These are phyloP conservation scores for Phengaris arion DNA, from an alignment of 2,888 invertebrate genomes.

Conservation along the genomic window DNA sequence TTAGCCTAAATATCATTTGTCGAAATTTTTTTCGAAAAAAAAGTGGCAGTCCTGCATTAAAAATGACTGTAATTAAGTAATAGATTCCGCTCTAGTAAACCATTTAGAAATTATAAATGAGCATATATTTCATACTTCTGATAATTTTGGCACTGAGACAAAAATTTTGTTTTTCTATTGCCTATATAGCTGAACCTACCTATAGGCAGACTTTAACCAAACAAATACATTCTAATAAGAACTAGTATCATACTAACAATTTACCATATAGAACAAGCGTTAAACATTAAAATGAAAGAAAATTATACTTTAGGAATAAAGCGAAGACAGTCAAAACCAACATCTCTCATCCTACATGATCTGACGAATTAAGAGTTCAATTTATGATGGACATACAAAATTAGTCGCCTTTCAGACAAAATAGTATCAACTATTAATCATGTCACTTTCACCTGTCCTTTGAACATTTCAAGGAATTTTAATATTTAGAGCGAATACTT, in stretches of 20 bases:
- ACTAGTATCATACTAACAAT: too few relatives aligned
- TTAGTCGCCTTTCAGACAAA: too few relatives aligned
- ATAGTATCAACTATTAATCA: neutral
- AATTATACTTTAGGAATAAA: too few relatives aligned
- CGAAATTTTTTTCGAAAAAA: neutral
- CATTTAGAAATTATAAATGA: neutral
- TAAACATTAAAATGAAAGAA: too few relatives aligned
- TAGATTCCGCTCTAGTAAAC: constrained; percentile 11
- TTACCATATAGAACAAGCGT: too few relatives aligned
- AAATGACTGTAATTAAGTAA: constrained; percentile 13
- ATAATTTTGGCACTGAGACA: constrained; percentile 1
- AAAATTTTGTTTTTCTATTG: neutral
- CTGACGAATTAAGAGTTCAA: constrained; percentile 1
- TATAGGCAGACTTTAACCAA: too few relatives aligned
- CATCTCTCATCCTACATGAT: too few relatives aligned
- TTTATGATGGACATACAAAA: neutral
- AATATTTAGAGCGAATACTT: constrained; percentile 11
- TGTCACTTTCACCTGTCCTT: constrained; percentile 24
- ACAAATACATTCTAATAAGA: too few relatives aligned
- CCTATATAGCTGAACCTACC: neutral
- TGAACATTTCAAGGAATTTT: constrained; percentile 16
- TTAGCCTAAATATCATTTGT: neutral
- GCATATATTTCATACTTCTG: neutral
- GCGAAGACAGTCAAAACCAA: too few relatives aligned
- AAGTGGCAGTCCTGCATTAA: neutral